Evolutionary conservation across 2,113 vertebrate species (phyloP), one percentile per base, ranked within the genome.

Genomic region (Prunella himalayana): DNA sequence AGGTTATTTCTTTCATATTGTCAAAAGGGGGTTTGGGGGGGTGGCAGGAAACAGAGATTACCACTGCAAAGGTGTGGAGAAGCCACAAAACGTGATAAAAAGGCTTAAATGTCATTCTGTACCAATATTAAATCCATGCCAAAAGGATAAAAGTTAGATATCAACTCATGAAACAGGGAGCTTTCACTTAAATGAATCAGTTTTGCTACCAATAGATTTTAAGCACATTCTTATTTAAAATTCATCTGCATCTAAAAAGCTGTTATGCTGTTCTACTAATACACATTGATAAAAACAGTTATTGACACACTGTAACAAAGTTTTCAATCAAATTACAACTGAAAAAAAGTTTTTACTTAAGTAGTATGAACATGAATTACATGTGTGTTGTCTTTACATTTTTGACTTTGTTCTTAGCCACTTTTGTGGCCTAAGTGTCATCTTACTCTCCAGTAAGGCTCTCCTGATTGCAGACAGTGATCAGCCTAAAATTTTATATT

Each of bases 31-130:
- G 7, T 5, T 5, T 3, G 50, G 28, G 13, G 11, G 6, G 13
- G 0, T 24, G 7, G 1, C 0, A 4, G 11, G 6, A 24, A 33
- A 16, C 28, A 24, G 16, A 86, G 42, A 68, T 64, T 6, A 30
- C 37, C 7, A 72, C 45, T 71, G 56, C 42, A 49, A 45, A 49
- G 6, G 16, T 41, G 71, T 56, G 50, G 9, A 27, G 54, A 22
- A 79, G 22, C 20, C 13, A 30, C 19, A 50, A 11, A 13, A n/a
- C n/a, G 42, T 14, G 47, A 56, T 28, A 39, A 65, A 86, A 56
- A 57, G 8, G 28, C 33, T 69, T 76, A 90, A 47, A 77, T 44
- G 37, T 24, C 73, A 30, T 81, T 45, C n/a, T 91, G 33, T 78
- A 81, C 15, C 47, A 59, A 27, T 53, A 81, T 15, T 49, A 71